These are phyloP conservation scores for Lacanobia oleracea DNA, from an alignment of 2,888 invertebrate genomes.

Conservation along the genomic window DNA sequence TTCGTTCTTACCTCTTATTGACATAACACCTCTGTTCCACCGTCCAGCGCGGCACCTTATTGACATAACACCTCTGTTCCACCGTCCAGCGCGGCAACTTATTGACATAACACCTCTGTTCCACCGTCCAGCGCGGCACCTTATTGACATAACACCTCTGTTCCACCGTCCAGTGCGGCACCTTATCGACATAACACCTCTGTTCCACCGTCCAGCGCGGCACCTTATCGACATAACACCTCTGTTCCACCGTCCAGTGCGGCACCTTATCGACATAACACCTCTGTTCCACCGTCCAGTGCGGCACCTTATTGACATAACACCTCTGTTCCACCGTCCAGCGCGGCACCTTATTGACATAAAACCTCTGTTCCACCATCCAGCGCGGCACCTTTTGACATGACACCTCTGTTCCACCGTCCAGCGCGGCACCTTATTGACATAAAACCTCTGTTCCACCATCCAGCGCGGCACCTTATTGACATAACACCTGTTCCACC, in stretches of 20 bases:
- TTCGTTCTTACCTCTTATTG: too few species aligned
- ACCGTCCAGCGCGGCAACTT: slow-evolving; percentile 63
- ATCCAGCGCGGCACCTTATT: slow-evolving; percentile 66
- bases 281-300: slow-evolving; percentile 56
- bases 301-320: slow-evolving; percentile 47
- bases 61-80: not conserved
- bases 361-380: accelerated
- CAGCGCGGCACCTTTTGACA: slow-evolving; percentile 65
- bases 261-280: slow-evolving; percentile 44
- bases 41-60: slow-evolving; percentile 66
- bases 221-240: slow-evolving; percentile 43
- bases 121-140: slow-evolving; percentile 66
- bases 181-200: slow-evolving; percentile 35
- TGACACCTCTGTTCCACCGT: not conserved
- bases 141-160: not conserved
- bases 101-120: not conserved
- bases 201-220: slow-evolving; percentile 59
- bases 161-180: slow-evolving; percentile 61
- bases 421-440: slow-evolving; percentile 65
- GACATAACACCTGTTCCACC: not conserved
- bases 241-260: slow-evolving; percentile 59
- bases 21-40: not conserved
- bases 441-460: not conserved
- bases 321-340: slow-evolving; percentile 39
- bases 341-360: slow-evolving; percentile 58